A percentile compares a stretch with the other conserved stretches of the same genome.
These are phyloP conservation scores for Lepidurus couesii DNA, from an alignment of 1,140 invertebrate genomes.

Conservation along the genomic window DNA sequence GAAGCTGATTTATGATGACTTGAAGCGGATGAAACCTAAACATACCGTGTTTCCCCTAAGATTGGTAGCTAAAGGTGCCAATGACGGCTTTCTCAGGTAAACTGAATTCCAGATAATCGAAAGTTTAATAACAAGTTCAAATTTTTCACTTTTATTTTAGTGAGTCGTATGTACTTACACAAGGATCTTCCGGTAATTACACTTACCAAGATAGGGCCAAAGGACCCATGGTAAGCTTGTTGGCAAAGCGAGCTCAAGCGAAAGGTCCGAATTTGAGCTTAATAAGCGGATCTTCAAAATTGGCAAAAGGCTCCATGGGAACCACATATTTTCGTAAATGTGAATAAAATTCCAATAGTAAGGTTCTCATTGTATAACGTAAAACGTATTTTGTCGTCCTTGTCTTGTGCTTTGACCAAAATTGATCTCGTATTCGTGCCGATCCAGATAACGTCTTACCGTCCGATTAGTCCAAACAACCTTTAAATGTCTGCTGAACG, in stretches of 20 bases:
- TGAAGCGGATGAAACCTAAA: neutral
- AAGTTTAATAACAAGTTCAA: neutral
- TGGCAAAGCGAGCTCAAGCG: neutral
- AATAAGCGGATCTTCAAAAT: neutral
- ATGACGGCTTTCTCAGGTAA: neutral
- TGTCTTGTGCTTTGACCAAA: too few species aligned
- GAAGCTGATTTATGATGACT: neutral
- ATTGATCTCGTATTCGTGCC: too few species aligned
- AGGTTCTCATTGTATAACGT: too few species aligned
- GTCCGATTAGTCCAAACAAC: too few species aligned
- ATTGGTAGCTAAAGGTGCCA: neutral
- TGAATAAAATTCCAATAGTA: too few species aligned
- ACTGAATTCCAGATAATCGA: neutral
- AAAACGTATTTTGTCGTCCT: too few species aligned
- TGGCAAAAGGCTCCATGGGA: neutral
- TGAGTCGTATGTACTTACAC: neutral
- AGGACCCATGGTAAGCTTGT: neutral
- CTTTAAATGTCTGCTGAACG: too few species aligned
- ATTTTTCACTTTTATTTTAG: neutral
- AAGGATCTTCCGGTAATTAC: neutral
- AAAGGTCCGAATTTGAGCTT: neutral
- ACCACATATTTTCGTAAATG: too few species aligned
- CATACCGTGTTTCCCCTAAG: neutral
- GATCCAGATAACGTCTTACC: too few species aligned
- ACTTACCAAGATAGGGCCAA: neutral